phyloP scores from a whole-genome alignment of 2,113 vertebrate species.

The Microtus ochrogaster region DNA sequence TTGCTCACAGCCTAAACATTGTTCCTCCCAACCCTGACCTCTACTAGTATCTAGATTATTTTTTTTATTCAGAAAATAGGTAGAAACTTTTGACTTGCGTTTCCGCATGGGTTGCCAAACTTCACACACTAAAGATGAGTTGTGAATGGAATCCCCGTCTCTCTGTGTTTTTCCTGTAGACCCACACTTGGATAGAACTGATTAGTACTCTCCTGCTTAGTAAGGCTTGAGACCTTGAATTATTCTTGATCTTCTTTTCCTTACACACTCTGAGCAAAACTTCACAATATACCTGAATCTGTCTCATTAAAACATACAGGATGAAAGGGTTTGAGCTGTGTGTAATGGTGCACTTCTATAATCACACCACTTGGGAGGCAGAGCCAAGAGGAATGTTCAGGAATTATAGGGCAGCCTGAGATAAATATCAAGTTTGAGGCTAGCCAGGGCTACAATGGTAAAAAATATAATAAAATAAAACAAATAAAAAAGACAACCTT shows the following conservation, averaged over 20 bases:
- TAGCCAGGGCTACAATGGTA: background rate
- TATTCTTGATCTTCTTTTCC: background rate
- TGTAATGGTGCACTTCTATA: no score
- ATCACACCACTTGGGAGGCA: background rate
- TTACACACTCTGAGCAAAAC: background rate
- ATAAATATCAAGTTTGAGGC: background rate
- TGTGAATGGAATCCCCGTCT: background rate
- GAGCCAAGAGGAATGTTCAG: background rate
- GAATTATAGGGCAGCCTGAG: background rate
- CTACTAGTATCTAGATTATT: background rate
- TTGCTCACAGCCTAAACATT: background rate
- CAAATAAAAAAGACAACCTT: background rate
- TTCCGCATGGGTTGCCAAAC: background rate
- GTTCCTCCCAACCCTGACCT: background rate
- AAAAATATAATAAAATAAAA: no score
- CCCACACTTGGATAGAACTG: background rate
- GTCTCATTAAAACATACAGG: background rate
- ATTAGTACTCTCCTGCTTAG: background rate
- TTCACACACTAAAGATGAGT: background rate
- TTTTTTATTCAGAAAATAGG: background rate
- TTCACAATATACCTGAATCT: background rate
- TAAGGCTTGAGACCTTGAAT: background rate
- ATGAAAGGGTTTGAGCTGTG: background rate
- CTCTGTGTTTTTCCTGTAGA: background rate
- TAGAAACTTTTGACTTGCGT: background rate